Evolutionary conservation across 92 coral and sea anemone species (phyloP).

Genomic region (Porites cylindrica): DNA sequence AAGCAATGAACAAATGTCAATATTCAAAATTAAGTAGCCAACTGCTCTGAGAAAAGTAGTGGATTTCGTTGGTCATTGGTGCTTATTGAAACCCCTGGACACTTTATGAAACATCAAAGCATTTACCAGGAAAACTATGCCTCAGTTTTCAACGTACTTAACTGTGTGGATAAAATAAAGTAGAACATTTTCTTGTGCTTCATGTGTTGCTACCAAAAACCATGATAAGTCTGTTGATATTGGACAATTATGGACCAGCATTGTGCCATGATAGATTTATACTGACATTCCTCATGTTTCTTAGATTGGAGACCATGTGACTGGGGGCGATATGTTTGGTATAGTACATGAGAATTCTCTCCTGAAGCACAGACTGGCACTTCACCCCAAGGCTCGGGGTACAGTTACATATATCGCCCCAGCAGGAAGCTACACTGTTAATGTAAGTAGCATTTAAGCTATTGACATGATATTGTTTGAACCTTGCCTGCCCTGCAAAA

Average conservation of each 20-base stretch:
- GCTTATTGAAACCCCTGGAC: too few relatives aligned
- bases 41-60: too few relatives aligned
- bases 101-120: too few relatives aligned
- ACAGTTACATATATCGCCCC: constrained; percentile 97
- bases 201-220: too few relatives aligned
- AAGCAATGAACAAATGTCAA: too few relatives aligned
- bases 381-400: constrained; percentile 96
- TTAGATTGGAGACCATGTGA: constrained; percentile 96
- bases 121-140: too few relatives aligned
- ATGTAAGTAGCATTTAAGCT: constrained; percentile 56
- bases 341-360: constrained; percentile 93
- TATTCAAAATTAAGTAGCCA: too few relatives aligned
- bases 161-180: too few relatives aligned
- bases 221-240: too few relatives aligned
- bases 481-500: background rate
- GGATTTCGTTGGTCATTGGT: too few relatives aligned
- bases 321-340: constrained; percentile 98
- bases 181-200: too few relatives aligned
- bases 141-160: too few relatives aligned
- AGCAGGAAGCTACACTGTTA: constrained; percentile 85
- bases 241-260: background rate
- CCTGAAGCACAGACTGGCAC: constrained; percentile 88
- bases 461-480: background rate
- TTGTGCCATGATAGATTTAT: background rate
- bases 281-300: background rate